Conservation (phyloP, 2,113 vertebrate species). For the Ictidomys tridecemlineatus region DNA sequence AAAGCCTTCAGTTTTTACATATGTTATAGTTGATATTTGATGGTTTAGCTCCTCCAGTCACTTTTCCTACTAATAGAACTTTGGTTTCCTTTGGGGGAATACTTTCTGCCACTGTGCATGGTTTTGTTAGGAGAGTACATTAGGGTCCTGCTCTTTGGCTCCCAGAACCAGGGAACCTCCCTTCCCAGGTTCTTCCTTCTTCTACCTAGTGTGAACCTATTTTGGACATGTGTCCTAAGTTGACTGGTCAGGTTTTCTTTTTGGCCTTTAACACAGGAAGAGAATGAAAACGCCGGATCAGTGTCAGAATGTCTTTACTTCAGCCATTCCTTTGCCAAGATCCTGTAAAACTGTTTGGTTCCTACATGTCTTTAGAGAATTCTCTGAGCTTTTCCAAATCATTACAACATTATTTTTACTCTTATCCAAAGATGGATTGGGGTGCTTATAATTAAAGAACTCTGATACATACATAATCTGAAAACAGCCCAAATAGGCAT, state of each 20-base stretch:
- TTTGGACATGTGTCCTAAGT: not conserved
- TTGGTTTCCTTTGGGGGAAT: constrained; percentile 2
- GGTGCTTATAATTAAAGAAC: constrained; percentile 10
- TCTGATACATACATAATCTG: not conserved
- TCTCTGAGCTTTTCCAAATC: not conserved
- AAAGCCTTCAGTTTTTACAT: not conserved
- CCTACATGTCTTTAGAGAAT: not conserved
- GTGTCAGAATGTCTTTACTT: not conserved
- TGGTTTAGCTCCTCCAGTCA: not conserved
- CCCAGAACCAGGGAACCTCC: not conserved
- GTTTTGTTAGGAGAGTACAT: not conserved
- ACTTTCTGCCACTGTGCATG: not conserved
- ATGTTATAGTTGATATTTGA: not conserved
- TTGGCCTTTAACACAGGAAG: not conserved
- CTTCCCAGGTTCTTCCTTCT: not conserved
- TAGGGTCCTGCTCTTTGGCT: not conserved
- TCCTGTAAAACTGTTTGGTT: not conserved
- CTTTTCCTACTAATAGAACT: not conserved
- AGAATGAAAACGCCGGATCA: not conserved
- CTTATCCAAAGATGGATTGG: constrained; percentile 7
- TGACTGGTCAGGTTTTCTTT: not conserved
- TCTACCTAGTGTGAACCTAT: not conserved
- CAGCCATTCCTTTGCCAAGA: not conserved
- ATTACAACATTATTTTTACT: not conserved
- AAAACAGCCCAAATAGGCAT: not conserved